Base-by-base conservation (phyloP, 2,888 invertebrate species). In the Chloromyia formosa region DNA sequence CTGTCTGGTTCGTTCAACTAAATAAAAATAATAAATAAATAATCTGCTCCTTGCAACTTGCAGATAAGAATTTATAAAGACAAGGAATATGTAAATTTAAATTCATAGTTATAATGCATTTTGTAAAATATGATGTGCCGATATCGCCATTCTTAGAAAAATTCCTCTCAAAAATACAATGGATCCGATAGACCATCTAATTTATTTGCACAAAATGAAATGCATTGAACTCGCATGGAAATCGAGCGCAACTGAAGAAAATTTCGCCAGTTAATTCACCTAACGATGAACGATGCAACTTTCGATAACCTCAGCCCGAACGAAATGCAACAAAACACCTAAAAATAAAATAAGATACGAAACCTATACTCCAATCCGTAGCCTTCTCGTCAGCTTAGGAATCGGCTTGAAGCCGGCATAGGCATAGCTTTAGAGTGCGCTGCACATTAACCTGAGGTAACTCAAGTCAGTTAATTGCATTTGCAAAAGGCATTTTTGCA, bases 381-480 rank as follows among this genome's bases (percentile, higher is more conserved):
- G 42, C 62, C 42, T 7, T 35, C 27, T 35, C 27, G 27, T 35
- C 27, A 35, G 27, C 27, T 35, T 35, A 16, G 62, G 42, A 62
- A 53, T 27, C 12, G 22, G 22, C 66, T 22, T 22, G 66, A 66
- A 23, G 35, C 22, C 27, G 49, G 20, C 49, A 66, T 49, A 22
- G 66, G 49, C 66, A 22, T 20, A 10, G 22, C 49, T 66, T 0
- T 45, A 71, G 58, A 71, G 56, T 58, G 27, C 71, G 58, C 9
- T 71, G 56, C 56, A 71, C 71, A 71, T 71, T 71, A 71, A 71
- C 71, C 71, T 58, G 71, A 71, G 71, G 71, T 71, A 71, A 71
- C 71, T 71, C 58, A 71, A 71, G 71, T 71, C 56, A 71, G 71
- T 71, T 71, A 71, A 71, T 71, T 71, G 71, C 71, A 71, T 71